Conservation (phyloP, 2,888 invertebrate species). For the Ommatoiulus sabulosus region DNA sequence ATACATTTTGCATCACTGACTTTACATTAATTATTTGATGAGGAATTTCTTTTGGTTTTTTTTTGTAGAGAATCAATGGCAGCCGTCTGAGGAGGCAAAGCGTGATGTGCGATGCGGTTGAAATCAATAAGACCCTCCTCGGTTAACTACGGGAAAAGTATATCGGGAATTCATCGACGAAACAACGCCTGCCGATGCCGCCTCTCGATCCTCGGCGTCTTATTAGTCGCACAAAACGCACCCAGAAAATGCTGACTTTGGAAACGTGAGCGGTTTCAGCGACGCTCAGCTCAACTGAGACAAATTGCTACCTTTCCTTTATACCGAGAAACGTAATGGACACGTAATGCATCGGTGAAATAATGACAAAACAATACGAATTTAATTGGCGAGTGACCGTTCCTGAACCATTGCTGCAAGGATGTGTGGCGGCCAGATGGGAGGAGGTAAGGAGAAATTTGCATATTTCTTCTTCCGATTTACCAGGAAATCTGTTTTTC, state of each 20-base stretch:
- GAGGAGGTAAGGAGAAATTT: slow-evolving; percentile 76
- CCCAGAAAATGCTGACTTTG: not conserved
- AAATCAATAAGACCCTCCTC: slow-evolving; percentile 23
- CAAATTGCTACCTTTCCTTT: not conserved
- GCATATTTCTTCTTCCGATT: not conserved
- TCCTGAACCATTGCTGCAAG: slow-evolving; percentile 85
- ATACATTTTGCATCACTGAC: not conserved
- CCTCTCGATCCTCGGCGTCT: not conserved
- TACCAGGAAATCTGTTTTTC: too few species aligned
- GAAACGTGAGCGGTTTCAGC: not conserved
- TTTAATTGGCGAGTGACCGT: slow-evolving; percentile 98
- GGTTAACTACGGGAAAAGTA: not conserved
- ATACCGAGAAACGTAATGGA: not conserved
- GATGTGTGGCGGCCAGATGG: slow-evolving; percentile 96
- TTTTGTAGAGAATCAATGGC: not conserved
- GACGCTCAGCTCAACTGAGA: not conserved
- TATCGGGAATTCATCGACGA: not conserved
- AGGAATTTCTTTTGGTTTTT: slow-evolving; percentile 7
- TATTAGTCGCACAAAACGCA: not conserved
- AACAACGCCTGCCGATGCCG: not conserved
- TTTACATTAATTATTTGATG: slow-evolving; percentile 9
- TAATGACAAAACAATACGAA: slow-evolving; percentile 98
- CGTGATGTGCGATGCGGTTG: slow-evolving; percentile 9
- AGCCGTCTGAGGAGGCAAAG: not conserved
- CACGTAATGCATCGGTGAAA: slow-evolving; percentile 31